Base-by-base conservation (phyloP, 2,113 vertebrate species). In the Lipotes vexillifer region DNA sequence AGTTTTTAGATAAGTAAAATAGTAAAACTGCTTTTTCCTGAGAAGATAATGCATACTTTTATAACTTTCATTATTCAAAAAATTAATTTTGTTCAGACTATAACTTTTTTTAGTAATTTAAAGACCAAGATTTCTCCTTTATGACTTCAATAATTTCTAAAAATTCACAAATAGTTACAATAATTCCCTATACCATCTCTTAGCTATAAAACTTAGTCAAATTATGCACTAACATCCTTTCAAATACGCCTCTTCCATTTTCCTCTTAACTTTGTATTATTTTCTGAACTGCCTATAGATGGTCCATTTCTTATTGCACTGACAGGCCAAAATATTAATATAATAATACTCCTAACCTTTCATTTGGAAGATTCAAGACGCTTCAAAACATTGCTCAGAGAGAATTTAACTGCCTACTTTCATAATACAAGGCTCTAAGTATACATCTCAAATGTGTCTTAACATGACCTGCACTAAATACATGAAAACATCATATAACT, bases 261-360 rank as follows among this genome's bases (percentile, higher is more conserved):
- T 59, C 11, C 23, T 96, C 46, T 41, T 74, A 81, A 69, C 59
- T 92, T 94, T 92, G 84, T 75, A 90, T 91, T 95, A 72, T 93
- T 92, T 96, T 92, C 72, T 93, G 31, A 96, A 75, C 77, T 87
- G 9, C 6, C 52, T 92, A 85, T 31, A 85, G 89, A 59, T 65
- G 95, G 6, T 87, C 52, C 21, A 74, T 65, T 20, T 86, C 65
- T 68, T 80, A 74, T 21, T 84, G 12, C 87, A 72, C 21, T 65
- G 59, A 81, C 15, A 80, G 59, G 36, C 44, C 36, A 14, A 66
- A 82, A 49, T 88, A 93, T 74, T 71, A 83, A 87, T 36, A 71
- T 44, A 75, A 77, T 77, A 52, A 86, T 88, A 91, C 0, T 14
- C 2, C 8, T 65, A 94, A 12, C 17, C 74, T 93, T 90, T 81